Conservation (phyloP, 2,888 invertebrate genomes). For the Tiliacea citrago region DNA sequence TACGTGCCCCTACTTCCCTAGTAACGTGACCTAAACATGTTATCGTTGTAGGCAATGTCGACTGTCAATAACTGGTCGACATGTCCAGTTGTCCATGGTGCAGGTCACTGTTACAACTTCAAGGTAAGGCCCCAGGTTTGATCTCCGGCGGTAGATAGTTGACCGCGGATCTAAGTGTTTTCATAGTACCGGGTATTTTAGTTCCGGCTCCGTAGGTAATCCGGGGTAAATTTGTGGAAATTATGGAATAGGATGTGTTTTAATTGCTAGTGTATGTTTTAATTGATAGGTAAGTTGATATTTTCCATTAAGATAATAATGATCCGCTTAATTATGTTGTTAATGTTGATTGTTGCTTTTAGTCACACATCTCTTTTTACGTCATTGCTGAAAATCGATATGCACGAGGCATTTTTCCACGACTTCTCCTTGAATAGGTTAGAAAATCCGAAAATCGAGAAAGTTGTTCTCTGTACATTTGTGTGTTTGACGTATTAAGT, state of each 20-base stretch:
- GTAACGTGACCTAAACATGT: conserved; percentile 45
- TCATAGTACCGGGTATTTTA: conserved; percentile 64
- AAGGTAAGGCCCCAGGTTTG: conserved; percentile 79
- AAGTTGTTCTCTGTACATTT: too few relatives aligned
- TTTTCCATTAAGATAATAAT: not conserved
- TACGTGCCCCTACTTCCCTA: conserved; percentile 23
- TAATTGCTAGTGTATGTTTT: conserved; percentile 17
- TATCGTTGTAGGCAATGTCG: conserved; percentile 31
- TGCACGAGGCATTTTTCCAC: too few relatives aligned
- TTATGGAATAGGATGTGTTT: conserved; percentile 20
- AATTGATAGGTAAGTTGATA: not conserved
- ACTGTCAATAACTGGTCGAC: conserved; percentile 62
- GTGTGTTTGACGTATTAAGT: too few relatives aligned
- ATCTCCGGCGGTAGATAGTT: conserved; percentile 79
- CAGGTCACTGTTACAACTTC: conserved; percentile 68
- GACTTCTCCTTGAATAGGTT: not conserved
- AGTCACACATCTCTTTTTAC: not conserved
- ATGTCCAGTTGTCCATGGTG: conserved; percentile 67
- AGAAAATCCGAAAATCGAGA: not conserved
- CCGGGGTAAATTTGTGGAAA: not conserved
- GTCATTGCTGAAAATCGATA: not conserved
- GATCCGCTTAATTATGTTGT: not conserved
- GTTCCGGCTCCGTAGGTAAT: conserved; percentile 37
- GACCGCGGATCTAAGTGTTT: conserved; percentile 76
- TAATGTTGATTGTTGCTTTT: not conserved